phyloP scores from a whole-genome alignment of 2,888 invertebrate species.

The Alloscopus bannaensis region DNA sequence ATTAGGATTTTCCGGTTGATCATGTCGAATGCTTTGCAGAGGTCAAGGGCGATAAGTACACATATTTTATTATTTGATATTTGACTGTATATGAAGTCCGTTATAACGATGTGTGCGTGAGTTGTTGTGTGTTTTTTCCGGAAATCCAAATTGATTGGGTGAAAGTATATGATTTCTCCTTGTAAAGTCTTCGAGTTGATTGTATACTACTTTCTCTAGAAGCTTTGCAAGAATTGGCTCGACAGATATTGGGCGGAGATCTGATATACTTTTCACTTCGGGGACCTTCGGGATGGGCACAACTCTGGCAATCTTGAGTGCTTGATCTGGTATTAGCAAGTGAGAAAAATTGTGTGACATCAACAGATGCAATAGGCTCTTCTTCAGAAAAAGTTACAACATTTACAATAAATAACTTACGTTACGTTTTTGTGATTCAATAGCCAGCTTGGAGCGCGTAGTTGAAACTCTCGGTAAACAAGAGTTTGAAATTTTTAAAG shows the following conservation, averaged over 20 bases:
- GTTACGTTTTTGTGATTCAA: no score
- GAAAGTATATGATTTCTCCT: not conserved
- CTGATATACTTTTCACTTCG: not conserved
- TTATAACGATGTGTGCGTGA: constrained; percentile 29
- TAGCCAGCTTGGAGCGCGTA: no score
- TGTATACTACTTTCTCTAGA: constrained; percentile 9
- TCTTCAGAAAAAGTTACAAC: no score
- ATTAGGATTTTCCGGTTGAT: constrained; percentile 28
- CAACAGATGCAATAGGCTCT: no score
- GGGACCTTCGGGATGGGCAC: constrained; percentile 9
- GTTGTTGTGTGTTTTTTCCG: constrained; percentile 8
- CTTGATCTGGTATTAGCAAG: no score
- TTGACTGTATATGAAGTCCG: constrained; percentile 18
- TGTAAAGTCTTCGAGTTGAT: not conserved
- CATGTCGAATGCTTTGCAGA: constrained; percentile 54
- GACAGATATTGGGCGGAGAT: constrained; percentile 18
- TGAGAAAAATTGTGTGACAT: no score
- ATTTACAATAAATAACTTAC: no score
- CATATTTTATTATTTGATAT: constrained; percentile 35
- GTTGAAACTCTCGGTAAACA: no score
- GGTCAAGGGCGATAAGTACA: constrained; percentile 40
- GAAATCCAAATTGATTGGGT: constrained; percentile 45
- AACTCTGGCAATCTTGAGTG: not conserved
- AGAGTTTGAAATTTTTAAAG: no score
- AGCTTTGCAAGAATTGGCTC: constrained; percentile 9